Evolutionary conservation across 1,140 invertebrate species (phyloP).

Genomic region (Ditylenchus dipsaci): DNA sequence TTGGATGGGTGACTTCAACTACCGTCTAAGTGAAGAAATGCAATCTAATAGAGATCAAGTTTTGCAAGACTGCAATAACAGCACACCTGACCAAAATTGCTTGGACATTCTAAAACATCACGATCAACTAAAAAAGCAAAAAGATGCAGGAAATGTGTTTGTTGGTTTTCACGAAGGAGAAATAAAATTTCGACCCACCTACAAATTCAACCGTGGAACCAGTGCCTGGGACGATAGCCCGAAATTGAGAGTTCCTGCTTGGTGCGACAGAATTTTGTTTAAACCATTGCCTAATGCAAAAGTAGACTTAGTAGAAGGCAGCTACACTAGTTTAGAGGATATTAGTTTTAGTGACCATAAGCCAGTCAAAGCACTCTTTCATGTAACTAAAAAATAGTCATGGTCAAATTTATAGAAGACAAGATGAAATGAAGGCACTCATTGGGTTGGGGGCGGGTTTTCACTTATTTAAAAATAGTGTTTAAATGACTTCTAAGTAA

Average conservation of each 20-base stretch:
- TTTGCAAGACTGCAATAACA: conserved; percentile 22
- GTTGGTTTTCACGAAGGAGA: conserved; percentile 77
- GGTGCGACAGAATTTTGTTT: conserved; percentile 95
- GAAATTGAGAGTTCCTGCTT: conserved; percentile 87
- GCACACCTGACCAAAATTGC: too few species aligned
- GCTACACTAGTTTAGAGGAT: conserved; percentile 78
- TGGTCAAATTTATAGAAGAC: too few species aligned
- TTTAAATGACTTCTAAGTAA: too few species aligned
- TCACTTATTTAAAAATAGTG: too few species aligned
- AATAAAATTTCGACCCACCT: conserved; percentile 87
- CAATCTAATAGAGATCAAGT: conserved; percentile 37
- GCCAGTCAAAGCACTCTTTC: conserved; percentile 67
- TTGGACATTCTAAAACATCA: too few species aligned
- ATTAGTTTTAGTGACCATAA: conserved; percentile 90
- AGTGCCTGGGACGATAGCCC: conserved; percentile 95
- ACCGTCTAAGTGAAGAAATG: conserved; percentile 69
- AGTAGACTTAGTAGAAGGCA: conserved; percentile 67
- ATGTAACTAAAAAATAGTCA: too few species aligned
- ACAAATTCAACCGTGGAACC: conserved; percentile 93
- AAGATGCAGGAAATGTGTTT: conserved; percentile 66
- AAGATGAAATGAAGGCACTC: too few species aligned
- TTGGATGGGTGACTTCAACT: conserved; percentile 96
- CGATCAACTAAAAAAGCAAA: too few species aligned
- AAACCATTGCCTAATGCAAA: conserved; percentile 64
- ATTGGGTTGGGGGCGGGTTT: too few species aligned